Percentiles rank a stretch among this genome's conserved stretches.
These are phyloP conservation scores for Progne subis DNA, from an alignment of 2,113 vertebrate genomes.

Conservation along the genomic window DNA sequence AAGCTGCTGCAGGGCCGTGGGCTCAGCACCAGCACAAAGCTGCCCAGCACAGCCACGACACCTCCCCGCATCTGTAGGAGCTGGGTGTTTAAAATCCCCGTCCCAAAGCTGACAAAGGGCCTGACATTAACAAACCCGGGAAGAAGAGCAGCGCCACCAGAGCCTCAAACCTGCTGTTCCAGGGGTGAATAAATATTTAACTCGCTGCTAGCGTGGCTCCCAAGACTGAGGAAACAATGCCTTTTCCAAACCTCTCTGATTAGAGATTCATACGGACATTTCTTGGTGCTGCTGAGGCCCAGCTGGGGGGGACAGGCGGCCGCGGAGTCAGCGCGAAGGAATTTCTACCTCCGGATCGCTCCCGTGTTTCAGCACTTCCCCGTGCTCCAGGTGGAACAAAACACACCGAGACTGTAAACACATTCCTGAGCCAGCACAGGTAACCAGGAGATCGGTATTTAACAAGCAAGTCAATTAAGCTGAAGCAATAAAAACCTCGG, in stretches of 20 bases:
- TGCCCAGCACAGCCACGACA: neutral
- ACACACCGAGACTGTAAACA: neutral
- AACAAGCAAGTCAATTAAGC: neutral
- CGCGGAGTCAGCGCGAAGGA: conserved; percentile 28
- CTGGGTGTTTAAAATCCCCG: accelerated
- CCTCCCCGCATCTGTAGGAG: neutral
- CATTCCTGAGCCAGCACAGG: neutral
- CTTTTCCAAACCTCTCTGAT: conserved; percentile 4
- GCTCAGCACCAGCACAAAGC: neutral
- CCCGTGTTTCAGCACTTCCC: neutral
- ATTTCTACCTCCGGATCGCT: conserved; percentile 12
- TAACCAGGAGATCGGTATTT: neutral
- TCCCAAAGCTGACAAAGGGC: neutral
- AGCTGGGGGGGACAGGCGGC: conserved; percentile 22
- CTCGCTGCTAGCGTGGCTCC: neutral
- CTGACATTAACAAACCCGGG: accelerated
- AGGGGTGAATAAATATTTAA: conserved; percentile 50
- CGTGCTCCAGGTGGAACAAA: conserved; percentile 21
- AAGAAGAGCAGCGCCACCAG: accelerated
- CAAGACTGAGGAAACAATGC: conserved; percentile 26
- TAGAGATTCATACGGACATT: conserved; percentile 23
- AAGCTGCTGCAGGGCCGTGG: neutral
- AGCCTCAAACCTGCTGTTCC: neutral
- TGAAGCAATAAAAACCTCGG: neutral
- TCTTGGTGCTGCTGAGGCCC: conserved; percentile 42